Percentiles rank a stretch among this genome's conserved stretches.
Conservation (phyloP, 2,113 vertebrate species). For the Nothocercus julius region DNA sequence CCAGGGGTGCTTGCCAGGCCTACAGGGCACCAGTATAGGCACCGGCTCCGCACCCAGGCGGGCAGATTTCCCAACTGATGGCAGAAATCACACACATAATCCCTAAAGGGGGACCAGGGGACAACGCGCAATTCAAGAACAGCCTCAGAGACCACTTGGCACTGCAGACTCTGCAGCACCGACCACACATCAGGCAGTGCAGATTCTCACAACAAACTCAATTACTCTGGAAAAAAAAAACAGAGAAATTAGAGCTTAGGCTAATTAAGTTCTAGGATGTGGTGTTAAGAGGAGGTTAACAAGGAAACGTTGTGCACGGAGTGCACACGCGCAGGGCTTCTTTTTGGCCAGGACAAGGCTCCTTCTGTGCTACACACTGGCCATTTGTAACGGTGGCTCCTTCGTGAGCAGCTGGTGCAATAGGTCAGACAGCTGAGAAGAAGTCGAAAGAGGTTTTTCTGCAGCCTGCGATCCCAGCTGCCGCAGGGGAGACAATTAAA, state of each 20-base stretch:
- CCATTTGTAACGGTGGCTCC: neutral
- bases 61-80: neutral
- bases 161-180: neutral
- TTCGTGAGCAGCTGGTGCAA: neutral
- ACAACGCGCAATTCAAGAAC: neutral
- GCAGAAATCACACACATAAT: neutral
- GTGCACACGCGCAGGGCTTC: neutral
- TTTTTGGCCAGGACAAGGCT: neutral
- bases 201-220: fast-evolving
- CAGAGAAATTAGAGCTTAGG: neutral
- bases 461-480: neutral
- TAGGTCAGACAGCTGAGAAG: neutral
- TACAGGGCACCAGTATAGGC: neutral
- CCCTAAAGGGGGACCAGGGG: neutral
- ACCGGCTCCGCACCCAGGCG: neutral
- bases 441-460: neutral
- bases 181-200: neutral
- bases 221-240: neutral
- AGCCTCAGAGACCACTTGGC: neutral
- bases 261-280: neutral
- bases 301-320: neutral
- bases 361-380: neutral
- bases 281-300: neutral
- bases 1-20: neutral
- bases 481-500: neutral